These are phyloP conservation scores for Nemotelus pantherinus DNA, from an alignment of 2,888 invertebrate genomes.

Conservation along the genomic window DNA sequence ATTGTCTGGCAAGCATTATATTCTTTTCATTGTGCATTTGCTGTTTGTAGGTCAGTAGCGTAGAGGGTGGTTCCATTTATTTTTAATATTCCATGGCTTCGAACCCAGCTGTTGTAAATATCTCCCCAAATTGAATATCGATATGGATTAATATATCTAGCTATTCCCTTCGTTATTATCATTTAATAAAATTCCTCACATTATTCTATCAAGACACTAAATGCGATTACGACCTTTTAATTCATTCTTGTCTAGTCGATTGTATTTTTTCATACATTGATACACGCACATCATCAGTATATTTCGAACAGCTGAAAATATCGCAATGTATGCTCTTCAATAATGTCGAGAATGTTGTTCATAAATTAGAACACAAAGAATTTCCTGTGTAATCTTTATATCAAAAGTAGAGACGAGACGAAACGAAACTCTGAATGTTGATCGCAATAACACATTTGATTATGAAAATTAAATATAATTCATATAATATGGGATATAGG, in stretches of 20 bases:
- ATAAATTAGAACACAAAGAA: constrained; percentile 37
- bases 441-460: background rate
- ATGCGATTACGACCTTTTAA: background rate
- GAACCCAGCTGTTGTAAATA: too few species aligned
- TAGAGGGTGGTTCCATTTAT: too few species aligned
- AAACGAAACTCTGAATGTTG: background rate
- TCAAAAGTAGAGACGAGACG: background rate
- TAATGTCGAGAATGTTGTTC: background rate
- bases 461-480: background rate
- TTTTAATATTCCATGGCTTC: too few species aligned
- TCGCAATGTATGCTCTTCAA: background rate
- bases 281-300: too few species aligned
- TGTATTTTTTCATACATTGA: background rate
- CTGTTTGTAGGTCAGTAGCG: too few species aligned
- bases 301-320: too few species aligned
- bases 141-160: too few species aligned
- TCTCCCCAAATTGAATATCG: too few species aligned
- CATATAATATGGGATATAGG: too few species aligned
- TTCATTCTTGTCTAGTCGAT: constrained; percentile 28
- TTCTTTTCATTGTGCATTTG: too few species aligned
- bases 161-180: too few species aligned
- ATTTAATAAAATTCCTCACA: background rate
- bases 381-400: constrained; percentile 29
- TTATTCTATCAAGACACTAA: constrained; percentile 23
- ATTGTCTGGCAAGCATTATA: too few species aligned